Base-by-base conservation (phyloP, 2,113 vertebrate species). In the Myanophis thanlyinensis region DNA sequence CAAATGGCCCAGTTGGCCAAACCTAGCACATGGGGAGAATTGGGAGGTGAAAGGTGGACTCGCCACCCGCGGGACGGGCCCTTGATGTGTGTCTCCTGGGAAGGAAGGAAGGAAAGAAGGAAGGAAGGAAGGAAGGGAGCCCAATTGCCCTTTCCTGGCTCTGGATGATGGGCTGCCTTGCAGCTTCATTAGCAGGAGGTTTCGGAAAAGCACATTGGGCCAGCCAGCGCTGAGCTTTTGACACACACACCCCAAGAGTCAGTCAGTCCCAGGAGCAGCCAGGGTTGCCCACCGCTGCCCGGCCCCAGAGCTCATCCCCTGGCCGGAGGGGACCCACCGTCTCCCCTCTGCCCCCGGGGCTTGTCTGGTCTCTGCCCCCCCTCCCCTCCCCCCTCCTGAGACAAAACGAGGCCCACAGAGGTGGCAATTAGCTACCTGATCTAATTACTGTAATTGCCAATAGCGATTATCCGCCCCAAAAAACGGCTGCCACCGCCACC, bases 391-490 rank as follows among this genome's bases (percentile, higher is more conserved):
- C 73, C 44, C 35, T 1, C 18, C 67, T 3, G 15, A 20, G 35
- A 20, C 67, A 40, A 40, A 40, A 80, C 35, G 6, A 40, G 18
- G 35, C 67, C 23, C 20, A 5, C 40, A 1, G 6, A 84, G 44
- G 87, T 92, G n/a, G 62, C 87, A 85, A 92, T 92, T 89, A 92
- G 67, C 59, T 54, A 89, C 87, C 91, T 92, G 87, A 89, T 89
- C 87, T 89, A 89, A 92, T 92, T 92, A 89, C 62, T 15, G 67
- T 85, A 89, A 92, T 92, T 92, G 62, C 87, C 49, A 12, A 20
- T 84, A 46, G 40, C 35, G 46, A 89, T 92, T 89, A 84, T 54
- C 53, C 1, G 87, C 87, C 54, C 18, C n/a, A n/a, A n/a, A n/a
- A 88, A 52, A 80, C 22, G 5, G 53, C n/a, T n/a, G n/a, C 22